Evolutionary conservation across 2,113 vertebrate genomes (phyloP), one percentile per base, ranked within the genome.

Genomic region (Sphaerodactylus townsendi): DNA sequence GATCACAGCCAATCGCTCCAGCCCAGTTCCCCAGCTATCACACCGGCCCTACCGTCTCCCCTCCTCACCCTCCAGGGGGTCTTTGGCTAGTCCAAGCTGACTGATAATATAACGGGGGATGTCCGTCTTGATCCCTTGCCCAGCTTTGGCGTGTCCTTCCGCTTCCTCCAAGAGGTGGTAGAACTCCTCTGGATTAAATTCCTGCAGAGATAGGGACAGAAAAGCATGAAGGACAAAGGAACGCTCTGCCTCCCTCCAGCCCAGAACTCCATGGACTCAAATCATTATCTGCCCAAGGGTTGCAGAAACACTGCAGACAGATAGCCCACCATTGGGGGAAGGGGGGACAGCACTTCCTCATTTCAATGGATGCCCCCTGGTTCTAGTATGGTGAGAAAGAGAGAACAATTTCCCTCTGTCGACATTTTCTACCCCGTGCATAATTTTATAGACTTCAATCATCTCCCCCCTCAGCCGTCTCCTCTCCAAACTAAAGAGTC

Each of bases 161-260:
- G 98, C 99, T 0, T 98, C 99, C 92, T 99, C 98, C 64, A 99
- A 95, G 50, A 99, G 93, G 77, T 99, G 99, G 88, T 99, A 99
- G 81, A 99, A 99, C 88, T 98, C 98, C 78, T 99, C 99, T 0
- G 98, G 98, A 89, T 99, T 97, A 71, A 99, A 99, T 82, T 99
- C 99, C 99, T 99, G 91, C 8, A 14, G 4, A 9, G 50, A 28
- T 25, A 62, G 33, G 23, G 23, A n/a, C 30, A n/a, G 9, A 19
- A 35, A 14, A 13, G 41, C 1, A 23, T 10, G 17, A 14, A 23
- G 2, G 74, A 53, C 15, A 23, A 2, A 10, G 19, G 2, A 25
- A 17, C 7, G 2, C 30, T 7, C 30, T 8, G 6, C 28, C 33
- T 48, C 7, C 13, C n/a, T n/a, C 30, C 13, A 50, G 10, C 73